phyloP scores from a whole-genome alignment of 2,113 vertebrate genomes.

The Scophthalmus maximus region DNA sequence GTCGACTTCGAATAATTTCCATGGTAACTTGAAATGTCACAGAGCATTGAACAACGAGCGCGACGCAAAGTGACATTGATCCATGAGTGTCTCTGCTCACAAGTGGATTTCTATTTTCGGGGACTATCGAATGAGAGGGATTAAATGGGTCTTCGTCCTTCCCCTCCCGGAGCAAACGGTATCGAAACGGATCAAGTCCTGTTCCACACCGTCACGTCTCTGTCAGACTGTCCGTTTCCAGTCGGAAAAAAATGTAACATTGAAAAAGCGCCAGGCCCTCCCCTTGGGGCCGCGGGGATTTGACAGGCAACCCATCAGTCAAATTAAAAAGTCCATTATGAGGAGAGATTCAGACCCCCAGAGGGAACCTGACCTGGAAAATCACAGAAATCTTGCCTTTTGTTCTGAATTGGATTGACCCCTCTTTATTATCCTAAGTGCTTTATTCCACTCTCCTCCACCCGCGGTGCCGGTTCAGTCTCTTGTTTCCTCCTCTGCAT shows the following conservation, averaged over 20 bases:
- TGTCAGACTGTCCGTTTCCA: slow-evolving; percentile 20
- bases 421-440: slow-evolving; percentile 50
- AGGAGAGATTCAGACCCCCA: slow-evolving; percentile 55
- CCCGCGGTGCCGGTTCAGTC: slow-evolving; percentile 24
- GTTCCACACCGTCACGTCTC: slow-evolving; percentile 2
- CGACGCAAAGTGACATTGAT: neutral
- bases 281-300: slow-evolving; percentile 34
- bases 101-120: neutral
- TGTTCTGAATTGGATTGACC: slow-evolving; percentile 55
- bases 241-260: slow-evolving; percentile 29
- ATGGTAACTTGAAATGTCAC: neutral
- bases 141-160: neutral
- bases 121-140: neutral
- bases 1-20: neutral
- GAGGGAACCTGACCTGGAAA: slow-evolving; percentile 69
- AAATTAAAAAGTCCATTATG: slow-evolving; percentile 75
- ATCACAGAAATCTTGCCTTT: slow-evolving; percentile 51
- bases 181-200: slow-evolving; percentile 19
- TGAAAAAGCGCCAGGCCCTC: slow-evolving; percentile 11
- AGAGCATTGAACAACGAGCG: neutral
- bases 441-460: slow-evolving; percentile 3
- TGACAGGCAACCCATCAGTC: slow-evolving; percentile 69
- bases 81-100: too few relatives aligned
- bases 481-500: slow-evolving; percentile 26
- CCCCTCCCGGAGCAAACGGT: neutral